Conservation (phyloP, 2,797 vertebrate species). For the Denticeps clupeoides region DNA sequence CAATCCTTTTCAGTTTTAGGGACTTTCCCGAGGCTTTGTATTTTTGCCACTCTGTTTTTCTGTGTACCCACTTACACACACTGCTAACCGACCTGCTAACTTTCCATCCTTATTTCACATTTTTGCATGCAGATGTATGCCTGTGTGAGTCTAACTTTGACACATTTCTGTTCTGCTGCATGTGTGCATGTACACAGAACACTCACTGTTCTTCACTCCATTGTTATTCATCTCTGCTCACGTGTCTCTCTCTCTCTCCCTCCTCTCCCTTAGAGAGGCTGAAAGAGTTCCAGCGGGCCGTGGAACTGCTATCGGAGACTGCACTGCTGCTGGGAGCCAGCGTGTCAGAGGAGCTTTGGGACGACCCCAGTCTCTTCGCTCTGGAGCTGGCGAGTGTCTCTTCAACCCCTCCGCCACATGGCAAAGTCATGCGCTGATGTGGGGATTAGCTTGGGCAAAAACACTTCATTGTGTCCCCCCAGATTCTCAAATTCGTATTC, state of each 20-base stretch:
- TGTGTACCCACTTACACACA: background rate
- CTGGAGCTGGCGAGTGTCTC: constrained; percentile 76
- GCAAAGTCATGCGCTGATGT: constrained; percentile 9
- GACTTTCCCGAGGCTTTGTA: too few species aligned
- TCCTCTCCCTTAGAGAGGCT: constrained; percentile 59
- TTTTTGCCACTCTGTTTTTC: too few species aligned
- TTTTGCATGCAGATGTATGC: background rate
- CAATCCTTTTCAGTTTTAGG: too few species aligned
- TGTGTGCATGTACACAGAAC: too few species aligned
- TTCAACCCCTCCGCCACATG: constrained; percentile 1
- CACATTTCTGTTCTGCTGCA: too few species aligned
- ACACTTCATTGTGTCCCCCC: too few species aligned
- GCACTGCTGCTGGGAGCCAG: constrained; percentile 70
- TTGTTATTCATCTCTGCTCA: too few species aligned
- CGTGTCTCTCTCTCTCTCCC: constrained; percentile 12
- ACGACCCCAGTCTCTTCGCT: constrained; percentile 82
- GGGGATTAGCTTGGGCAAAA: too few species aligned
- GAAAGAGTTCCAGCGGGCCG: constrained; percentile 65
- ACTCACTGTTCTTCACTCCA: too few species aligned
- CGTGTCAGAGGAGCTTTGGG: constrained; percentile 82
- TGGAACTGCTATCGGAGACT: constrained; percentile 75
- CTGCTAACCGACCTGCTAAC: background rate
- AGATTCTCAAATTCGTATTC: too few species aligned
- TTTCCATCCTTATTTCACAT: too few species aligned
- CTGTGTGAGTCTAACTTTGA: background rate